A percentile compares a stretch with the other conserved stretches of the same genome.
Evolutionary conservation across 2,888 invertebrate species (phyloP).

Genomic region (Miltochrista miniata): DNA sequence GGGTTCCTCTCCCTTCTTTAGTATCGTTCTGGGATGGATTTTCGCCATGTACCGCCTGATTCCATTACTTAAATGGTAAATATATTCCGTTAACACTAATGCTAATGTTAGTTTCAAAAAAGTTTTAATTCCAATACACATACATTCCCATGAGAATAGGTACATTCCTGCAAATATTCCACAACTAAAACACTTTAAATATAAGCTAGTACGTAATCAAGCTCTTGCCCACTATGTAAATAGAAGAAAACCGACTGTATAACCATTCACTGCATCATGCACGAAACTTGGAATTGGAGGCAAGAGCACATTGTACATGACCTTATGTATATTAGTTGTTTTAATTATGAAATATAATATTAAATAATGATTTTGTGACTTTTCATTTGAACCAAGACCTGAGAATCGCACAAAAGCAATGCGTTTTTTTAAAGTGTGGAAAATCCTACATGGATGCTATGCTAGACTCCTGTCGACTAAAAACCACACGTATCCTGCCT

Average conservation of each 20-base stretch:
- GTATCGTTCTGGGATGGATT: no score
- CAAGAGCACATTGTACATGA: conserved; percentile 48
- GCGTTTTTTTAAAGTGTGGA: no score
- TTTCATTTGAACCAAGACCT: conserved; percentile 14
- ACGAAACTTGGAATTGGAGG: conserved; percentile 75
- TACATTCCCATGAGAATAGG: background rate
- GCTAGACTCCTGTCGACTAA: no score
- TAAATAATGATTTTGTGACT: conserved; percentile 50
- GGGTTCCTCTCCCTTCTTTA: no score
- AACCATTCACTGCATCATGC: conserved; percentile 76
- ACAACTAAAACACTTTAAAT: background rate
- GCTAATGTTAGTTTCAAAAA: no score
- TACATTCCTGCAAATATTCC: background rate
- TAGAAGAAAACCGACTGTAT: conserved; percentile 35
- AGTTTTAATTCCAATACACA: no score
- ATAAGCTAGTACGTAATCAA: conserved; percentile 9
- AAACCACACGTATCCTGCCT: no score
- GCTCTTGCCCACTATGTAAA: conserved; percentile 64
- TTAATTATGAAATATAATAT: conserved; percentile 73
- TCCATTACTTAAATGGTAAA: no score
- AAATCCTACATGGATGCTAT: no score
- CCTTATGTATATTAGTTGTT: conserved; percentile 64
- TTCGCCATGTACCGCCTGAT: no score
- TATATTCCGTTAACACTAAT: no score
- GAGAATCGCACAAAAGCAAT: no score